Base-by-base conservation (phyloP, 2,113 vertebrate genomes). In the Phalacrocorax pelagicus region DNA sequence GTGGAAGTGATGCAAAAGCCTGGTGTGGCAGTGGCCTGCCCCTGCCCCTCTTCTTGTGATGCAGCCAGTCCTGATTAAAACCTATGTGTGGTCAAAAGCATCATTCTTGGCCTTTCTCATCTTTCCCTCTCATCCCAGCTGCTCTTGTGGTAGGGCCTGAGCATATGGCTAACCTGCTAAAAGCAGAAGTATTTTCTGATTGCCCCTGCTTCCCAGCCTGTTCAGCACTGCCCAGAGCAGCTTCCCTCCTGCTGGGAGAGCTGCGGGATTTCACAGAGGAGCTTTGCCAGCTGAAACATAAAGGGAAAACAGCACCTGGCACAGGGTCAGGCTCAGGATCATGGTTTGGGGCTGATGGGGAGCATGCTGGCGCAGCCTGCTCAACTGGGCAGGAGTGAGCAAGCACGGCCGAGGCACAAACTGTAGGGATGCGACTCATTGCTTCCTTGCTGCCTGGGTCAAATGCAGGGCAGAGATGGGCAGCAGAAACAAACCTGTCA, bases 321-420 rank as follows among this genome's bases (percentile, higher is more conserved):
- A 26, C 14, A 10, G 21, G 18, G 2, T 84, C n/a, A 73, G 40
- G 40, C 34, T 78, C 23, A 29, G 0, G 3, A 6, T 32, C 0
- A 0, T n/a, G 59, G 32, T n/a, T 10, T 38, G n/a, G 12, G 22
- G 14, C 44, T 90, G 40, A 55, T 9, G 9, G 36, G 61, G 40
- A 66, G 20, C 1, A 1, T 70, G n/a, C 63, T 93, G 62, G 44
- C 29, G 65, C 26, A 51, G 12, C 29, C 32, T n/a, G 22, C 77
- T 81, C 40, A 65, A 3, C 34, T 8, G 59, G 46, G 40, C 38
- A 86, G 62, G n/a, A 75, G 38, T 1, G 0, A 86, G 30, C 10
- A 52, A 47, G 59, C 47, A 51, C 0, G 5, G 54, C 49, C 1
- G 0, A 29, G 49, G 29, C 63, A 65, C 40, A 44, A 2, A 26